Evolutionary conservation across 1,140 invertebrate genomes (phyloP), one percentile per base, ranked within the genome.

Genomic region (Streblospio benedicti): DNA sequence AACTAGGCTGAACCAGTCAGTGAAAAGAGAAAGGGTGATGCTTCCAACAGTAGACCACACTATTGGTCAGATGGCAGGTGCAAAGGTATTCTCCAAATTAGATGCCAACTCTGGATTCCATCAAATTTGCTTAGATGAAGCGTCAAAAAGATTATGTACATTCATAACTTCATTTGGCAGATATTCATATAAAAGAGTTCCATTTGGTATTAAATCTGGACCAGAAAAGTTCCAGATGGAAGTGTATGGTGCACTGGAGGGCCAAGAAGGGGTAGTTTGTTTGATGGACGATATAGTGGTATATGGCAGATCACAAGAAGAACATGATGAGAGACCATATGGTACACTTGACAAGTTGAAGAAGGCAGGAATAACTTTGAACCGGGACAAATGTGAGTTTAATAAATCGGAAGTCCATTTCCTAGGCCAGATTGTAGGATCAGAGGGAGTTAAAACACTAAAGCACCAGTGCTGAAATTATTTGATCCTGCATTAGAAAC

Each of bases 51-150:
- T 63, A 14, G 57, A 63, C 28, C 56, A 63, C 9, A 54, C 49
- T 18, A 23, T 59, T 23, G 49, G 20, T 20, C 25, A 72, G 51
- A 61, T 81, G 41, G 47, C 60, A 31, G 70, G 69, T 28, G 66
- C 71, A 56, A 74, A 71, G 67, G 59, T 73, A 41, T 82, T 80
- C 64, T 74, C 71, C 4, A 77, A 74, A 54, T 59, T 82, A 23
- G 80, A 83, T 71, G 73, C 74, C 9, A 77, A 72, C 28, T 62
- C 67, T 33, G 74, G 75, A 9, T 82, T 80, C 67, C 77, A 49
- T 35, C 60, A 65, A 31, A 44, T 65, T 1, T 6, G 20, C 2
- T n/a, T 1, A 18, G 63, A n/a, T 38, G 53, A 14, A 18, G 52
- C 14, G 45, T 58, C 12, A 58, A 49, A 47, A 18, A 28, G 53